Evolutionary conservation across 1,140 invertebrate genomes (phyloP).

Genomic region (Drosophila fuyamai): DNA sequence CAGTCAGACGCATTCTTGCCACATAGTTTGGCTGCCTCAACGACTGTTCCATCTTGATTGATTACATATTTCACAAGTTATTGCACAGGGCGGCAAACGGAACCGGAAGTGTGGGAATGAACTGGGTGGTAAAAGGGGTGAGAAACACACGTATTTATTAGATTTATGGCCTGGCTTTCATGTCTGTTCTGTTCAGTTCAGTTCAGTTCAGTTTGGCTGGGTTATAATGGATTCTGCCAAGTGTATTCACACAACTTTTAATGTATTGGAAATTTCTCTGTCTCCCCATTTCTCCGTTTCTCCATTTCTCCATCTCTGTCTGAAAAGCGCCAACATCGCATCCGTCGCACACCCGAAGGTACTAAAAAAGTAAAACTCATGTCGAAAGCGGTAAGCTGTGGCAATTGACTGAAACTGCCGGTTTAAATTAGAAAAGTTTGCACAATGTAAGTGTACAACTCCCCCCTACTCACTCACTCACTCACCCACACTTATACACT

Average conservation of each 20-base stretch:
- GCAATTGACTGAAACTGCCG: slow-evolving; percentile 81
- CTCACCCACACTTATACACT: slow-evolving; percentile 13
- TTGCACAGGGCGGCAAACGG: slow-evolving; percentile 52
- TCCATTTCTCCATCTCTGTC: not conserved
- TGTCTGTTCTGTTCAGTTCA: slow-evolving; percentile 35
- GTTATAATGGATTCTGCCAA: slow-evolving; percentile 74
- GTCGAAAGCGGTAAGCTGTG: slow-evolving; percentile 80
- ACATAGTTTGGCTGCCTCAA: slow-evolving; percentile 79
- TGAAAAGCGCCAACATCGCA: slow-evolving; percentile 55
- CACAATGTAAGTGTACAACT: slow-evolving; percentile 75
- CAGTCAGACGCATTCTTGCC: slow-evolving; percentile 78
- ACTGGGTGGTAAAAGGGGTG: slow-evolving; percentile 10
- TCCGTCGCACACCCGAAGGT: slow-evolving; percentile 60
- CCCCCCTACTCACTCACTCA: slow-evolving; percentile 18
- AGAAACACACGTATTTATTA: slow-evolving; percentile 79
- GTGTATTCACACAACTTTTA: slow-evolving; percentile 78
- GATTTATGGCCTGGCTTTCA: slow-evolving; percentile 75
- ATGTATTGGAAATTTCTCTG: slow-evolving; percentile 76
- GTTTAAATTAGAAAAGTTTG: slow-evolving; percentile 82
- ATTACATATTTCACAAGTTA: slow-evolving; percentile 83
- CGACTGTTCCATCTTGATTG: slow-evolving; percentile 82
- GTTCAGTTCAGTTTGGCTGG: slow-evolving; percentile 31
- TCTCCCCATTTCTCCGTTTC: slow-evolving; percentile 11
- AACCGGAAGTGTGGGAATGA: slow-evolving; percentile 20
- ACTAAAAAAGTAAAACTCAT: slow-evolving; percentile 80